Conservation (phyloP, 2,797 vertebrate species). For the Parotocinclus haroldoi region DNA sequence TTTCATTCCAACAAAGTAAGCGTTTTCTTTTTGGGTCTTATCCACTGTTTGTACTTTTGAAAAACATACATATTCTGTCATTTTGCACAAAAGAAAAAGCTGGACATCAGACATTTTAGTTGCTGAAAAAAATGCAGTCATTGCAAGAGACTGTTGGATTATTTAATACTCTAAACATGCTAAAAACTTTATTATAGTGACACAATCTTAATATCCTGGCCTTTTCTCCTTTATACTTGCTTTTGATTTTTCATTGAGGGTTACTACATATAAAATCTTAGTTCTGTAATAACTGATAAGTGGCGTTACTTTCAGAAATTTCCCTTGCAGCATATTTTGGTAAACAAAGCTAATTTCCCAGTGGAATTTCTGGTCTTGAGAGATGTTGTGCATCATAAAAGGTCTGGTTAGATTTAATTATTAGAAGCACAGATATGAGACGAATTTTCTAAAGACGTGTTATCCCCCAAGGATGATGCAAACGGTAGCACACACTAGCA, state of each 20-base stretch:
- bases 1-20: conserved; percentile 29
- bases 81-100: not conserved
- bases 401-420: conserved; percentile 38
- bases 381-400: conserved; percentile 29
- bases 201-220: not conserved
- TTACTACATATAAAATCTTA: conserved; percentile 23
- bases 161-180: too few relatives aligned
- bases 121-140: not conserved
- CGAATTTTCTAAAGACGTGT: conserved; percentile 16
- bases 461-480: conserved; percentile 20
- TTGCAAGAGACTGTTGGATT: not conserved
- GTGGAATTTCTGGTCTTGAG: conserved; percentile 25
- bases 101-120: not conserved
- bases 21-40: conserved; percentile 8
- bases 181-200: too few relatives aligned
- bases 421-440: conserved; percentile 28
- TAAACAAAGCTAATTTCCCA: conserved; percentile 47
- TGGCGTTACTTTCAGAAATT: conserved; percentile 23
- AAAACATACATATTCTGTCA: not conserved
- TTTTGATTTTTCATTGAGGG: conserved; percentile 16
- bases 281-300: conserved; percentile 16
- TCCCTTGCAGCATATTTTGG: conserved; percentile 31
- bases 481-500: conserved; percentile 5
- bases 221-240: not conserved
- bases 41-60: not conserved